Evolutionary conservation across 2,888 invertebrate genomes (phyloP), one percentile per base, ranked within the genome.

Genomic region (Pherbina coryleti): DNA sequence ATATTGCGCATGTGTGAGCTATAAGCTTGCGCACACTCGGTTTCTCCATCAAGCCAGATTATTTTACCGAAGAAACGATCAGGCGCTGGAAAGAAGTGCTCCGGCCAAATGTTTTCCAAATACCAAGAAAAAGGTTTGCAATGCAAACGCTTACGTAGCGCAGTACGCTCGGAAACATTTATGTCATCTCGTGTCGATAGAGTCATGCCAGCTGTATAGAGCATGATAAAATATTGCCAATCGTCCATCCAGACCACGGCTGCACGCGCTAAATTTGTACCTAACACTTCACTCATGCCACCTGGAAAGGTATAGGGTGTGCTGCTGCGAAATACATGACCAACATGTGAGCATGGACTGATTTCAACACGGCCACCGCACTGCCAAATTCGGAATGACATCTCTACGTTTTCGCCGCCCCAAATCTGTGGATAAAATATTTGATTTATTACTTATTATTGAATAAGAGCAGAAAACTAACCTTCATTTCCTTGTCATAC

Each of bases 241-340:
- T 98, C 96, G 87, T 99, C 99, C 96, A 99, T 96, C 99, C 99
- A 99, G 0, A 98, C 98, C 2, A 95, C 92, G 0, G 98, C 98
- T 0, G 97, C 98, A 78, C 99, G 91, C 0, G 97, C 97, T 51
- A 98, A 91, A 90, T 99, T 99, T 0, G 95, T 92, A 82, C 96
- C 95, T 1, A 99, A 91, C 2, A 89, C 86, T 82, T 95, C 94
- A 0, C 93, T 92, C 5, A 97, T 95, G 0, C 98, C 98, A 0
- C 98, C 98, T 0, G 96, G 96, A 90, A 98, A 98, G 1, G 96
- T 95, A 87, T 99, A 99, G 0, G 99, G 99, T 1, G 98, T 97
- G 62, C 95, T 95, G 89, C 95, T 95, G 71, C 98, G 92, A 86
- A 98, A 98, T 31, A 98, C 92, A 88, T 98, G 98, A 0, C 97